Percentiles rank a stretch among this genome's conserved stretches.
phyloP scores from a whole-genome alignment of 2,888 invertebrate genomes.

The Vanessa cardui region DNA sequence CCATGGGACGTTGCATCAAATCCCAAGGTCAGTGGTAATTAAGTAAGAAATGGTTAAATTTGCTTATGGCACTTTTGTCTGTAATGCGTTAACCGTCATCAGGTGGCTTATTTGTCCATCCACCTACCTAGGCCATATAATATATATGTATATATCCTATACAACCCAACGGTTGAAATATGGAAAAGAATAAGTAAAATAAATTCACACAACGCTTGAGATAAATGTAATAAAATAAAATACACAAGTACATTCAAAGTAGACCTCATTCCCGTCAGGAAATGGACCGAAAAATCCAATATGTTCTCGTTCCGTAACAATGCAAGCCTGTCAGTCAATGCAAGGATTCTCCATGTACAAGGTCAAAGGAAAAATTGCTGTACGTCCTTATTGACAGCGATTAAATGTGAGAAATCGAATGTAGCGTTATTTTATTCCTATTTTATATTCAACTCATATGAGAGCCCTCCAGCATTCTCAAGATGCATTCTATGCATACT shows the following conservation, averaged over 20 bases:
- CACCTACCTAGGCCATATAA: background rate
- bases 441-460: background rate
- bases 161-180: background rate
- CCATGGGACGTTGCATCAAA: too few species aligned
- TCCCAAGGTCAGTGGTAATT: too few species aligned
- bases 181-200: background rate
- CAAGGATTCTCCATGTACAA: slow-evolving; percentile 42
- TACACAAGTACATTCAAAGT: background rate
- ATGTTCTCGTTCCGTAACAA: slow-evolving; percentile 39
- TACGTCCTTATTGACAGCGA: slow-evolving; percentile 13
- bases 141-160: background rate
- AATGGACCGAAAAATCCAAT: slow-evolving; percentile 45
- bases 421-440: background rate
- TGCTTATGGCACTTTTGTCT: too few species aligned
- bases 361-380: background rate
- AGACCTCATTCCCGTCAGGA: slow-evolving; percentile 9
- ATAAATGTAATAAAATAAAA: background rate
- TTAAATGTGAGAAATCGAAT: background rate
- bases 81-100: too few species aligned
- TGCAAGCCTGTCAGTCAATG: slow-evolving; percentile 55
- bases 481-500: too few species aligned
- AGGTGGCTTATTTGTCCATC: too few species aligned
- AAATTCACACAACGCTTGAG: background rate
- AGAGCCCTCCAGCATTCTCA: background rate
- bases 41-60: too few species aligned